A percentile compares a stretch with the other conserved stretches of the same genome.
Conservation (phyloP, 2,113 vertebrate genomes). For the Cyprinodon tularosa region DNA sequence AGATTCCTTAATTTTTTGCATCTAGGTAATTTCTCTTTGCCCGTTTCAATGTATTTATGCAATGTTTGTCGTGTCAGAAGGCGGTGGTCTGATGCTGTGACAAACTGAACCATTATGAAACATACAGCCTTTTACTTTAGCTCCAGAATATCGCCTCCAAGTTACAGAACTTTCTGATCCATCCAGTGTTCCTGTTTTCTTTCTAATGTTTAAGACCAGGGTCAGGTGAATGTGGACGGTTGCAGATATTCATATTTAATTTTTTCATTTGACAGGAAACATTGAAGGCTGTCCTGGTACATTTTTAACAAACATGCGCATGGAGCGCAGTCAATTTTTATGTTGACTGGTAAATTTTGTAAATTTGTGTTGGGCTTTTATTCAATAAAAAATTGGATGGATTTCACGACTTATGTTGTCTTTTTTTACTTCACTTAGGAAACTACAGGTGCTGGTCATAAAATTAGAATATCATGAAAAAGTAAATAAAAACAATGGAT, state of each 20-base stretch:
- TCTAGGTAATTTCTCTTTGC: conserved; percentile 16
- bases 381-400: conserved; percentile 79
- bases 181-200: conserved; percentile 40
- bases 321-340: conserved; percentile 70
- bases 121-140: conserved; percentile 17
- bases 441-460: too few relatives aligned
- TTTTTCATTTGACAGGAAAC: conserved; percentile 38
- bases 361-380: conserved; percentile 79
- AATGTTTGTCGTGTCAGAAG: conserved; percentile 30
- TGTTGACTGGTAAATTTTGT: conserved; percentile 77
- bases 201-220: conserved; percentile 32
- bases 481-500: too few relatives aligned
- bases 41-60: conserved; percentile 14
- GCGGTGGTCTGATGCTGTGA: conserved; percentile 14
- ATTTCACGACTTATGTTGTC: conserved; percentile 53
- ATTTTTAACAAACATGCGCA: conserved; percentile 70
- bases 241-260: conserved; percentile 24
- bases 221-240: conserved; percentile 35
- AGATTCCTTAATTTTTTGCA: conserved; percentile 41
- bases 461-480: too few relatives aligned
- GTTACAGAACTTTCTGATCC: conserved; percentile 52
- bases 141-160: conserved; percentile 12
- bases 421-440: neutral
- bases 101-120: conserved; percentile 18
- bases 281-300: conserved; percentile 56